Evolutionary conservation across 2,113 vertebrate genomes (phyloP).

Genomic region (Brienomyrus longianalis): DNA sequence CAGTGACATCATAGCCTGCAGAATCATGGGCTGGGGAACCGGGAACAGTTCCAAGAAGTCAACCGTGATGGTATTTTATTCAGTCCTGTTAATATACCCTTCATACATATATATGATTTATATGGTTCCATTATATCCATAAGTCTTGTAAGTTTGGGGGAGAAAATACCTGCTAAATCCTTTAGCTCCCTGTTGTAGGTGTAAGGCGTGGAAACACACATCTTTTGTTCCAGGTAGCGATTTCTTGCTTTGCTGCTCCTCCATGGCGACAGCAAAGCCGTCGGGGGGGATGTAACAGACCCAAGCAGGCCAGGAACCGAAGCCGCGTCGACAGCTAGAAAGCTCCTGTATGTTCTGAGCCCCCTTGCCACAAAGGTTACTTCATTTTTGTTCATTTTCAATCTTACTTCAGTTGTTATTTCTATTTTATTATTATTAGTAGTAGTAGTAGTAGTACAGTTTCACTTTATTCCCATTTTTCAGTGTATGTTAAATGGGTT

Average conservation of each 20-base stretch:
- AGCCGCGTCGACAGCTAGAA: not conserved
- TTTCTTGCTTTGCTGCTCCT: not conserved
- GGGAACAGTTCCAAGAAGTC: not conserved
- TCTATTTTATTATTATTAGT: not conserved
- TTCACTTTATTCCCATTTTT: not conserved
- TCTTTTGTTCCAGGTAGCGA: not conserved
- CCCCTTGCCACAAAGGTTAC: not conserved
- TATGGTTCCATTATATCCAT: not conserved
- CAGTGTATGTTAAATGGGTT: not conserved
- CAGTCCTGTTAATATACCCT: not conserved
- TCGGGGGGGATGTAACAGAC: not conserved
- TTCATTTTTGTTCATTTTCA: not conserved
- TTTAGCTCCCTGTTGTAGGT: not conserved
- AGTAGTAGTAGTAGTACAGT: too few species aligned
- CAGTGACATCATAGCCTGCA: conserved; percentile 1
- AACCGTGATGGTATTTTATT: conserved; percentile 1
- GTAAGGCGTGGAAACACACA: not conserved
- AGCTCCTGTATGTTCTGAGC: not conserved
- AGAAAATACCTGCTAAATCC: not conserved
- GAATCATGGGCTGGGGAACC: not conserved
- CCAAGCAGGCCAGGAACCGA: not conserved
- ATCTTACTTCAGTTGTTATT: not conserved
- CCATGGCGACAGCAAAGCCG: not conserved
- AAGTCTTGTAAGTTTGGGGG: not conserved
- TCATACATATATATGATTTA: not conserved